These are phyloP conservation scores for Enteromius viviparus DNA, from an alignment of 2,797 vertebrate genomes.

Conservation along the genomic window DNA sequence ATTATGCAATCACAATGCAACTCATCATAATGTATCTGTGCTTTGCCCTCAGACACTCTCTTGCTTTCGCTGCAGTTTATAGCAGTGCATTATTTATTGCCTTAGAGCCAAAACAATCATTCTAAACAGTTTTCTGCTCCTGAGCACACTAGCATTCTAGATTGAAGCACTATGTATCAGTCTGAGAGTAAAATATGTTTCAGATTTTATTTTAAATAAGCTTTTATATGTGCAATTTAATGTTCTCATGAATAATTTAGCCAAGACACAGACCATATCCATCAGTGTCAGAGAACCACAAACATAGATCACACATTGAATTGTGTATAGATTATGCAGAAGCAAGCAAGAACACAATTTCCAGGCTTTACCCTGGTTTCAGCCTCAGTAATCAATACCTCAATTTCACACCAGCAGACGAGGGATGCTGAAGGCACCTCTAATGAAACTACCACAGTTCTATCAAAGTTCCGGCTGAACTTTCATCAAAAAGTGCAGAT, in stretches of 20 bases:
- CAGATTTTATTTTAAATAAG: background rate
- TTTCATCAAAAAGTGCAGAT: background rate
- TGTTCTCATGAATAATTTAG: slow-evolving; percentile 28
- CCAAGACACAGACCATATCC: slow-evolving; percentile 17
- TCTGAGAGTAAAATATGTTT: background rate
- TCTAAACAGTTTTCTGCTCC: slow-evolving; percentile 24
- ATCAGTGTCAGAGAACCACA: slow-evolving; percentile 22
- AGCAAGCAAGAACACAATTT: slow-evolving; percentile 37
- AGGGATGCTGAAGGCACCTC: background rate
- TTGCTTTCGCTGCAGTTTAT: slow-evolving; percentile 46
- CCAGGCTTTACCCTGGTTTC: slow-evolving; percentile 27
- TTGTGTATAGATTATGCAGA: slow-evolving; percentile 37
- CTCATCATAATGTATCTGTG: slow-evolving; percentile 64
- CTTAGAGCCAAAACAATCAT: slow-evolving; percentile 32
- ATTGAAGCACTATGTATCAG: background rate
- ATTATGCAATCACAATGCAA: slow-evolving; percentile 50
- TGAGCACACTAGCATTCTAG: slow-evolving; percentile 2
- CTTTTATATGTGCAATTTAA: slow-evolving; percentile 35
- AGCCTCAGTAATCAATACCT: slow-evolving; percentile 34
- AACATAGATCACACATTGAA: slow-evolving; percentile 10
- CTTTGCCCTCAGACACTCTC: slow-evolving; percentile 56
- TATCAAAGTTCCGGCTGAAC: background rate
- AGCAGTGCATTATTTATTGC: slow-evolving; percentile 48
- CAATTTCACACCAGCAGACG: slow-evolving; percentile 19
- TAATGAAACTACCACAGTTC: background rate